Evolutionary conservation across 2,113 vertebrate species (phyloP), one percentile per base, ranked within the genome.

Genomic region (Ploceus nigricollis): DNA sequence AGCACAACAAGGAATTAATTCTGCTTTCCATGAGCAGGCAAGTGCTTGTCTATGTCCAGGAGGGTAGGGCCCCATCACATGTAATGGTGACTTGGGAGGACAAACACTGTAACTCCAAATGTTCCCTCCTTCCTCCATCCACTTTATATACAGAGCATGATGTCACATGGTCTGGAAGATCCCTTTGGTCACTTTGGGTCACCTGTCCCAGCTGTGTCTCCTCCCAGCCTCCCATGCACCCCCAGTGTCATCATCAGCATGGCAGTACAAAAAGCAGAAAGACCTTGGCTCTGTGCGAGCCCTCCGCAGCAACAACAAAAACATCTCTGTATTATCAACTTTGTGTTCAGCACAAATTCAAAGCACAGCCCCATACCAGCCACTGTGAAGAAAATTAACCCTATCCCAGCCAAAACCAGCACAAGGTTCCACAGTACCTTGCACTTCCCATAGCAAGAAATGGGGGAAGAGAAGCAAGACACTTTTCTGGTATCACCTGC

Each of bases 241-340:
- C 27, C 22, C 40, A 12, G 28, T 1, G 9, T 45, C 39, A 18
- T 83, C 57, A 17, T 57, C 27, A 53, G 39, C 0, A 0, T 7
- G 57, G 14, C 17, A 18, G 9, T 14, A 14, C 27, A 44, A 63
- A 44, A 37, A 27, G 13, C 33, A 53, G 48, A 45, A 63, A 37
- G 27, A 3, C 18, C 9, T 63, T 5, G 9, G 12, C 40, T 80
- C 40, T 54, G 33, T 37, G 9, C 2, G 25, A 66, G 33, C 4
- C 33, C 39, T 37, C 47, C 18, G 39, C 27, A 54, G 33, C 17
- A 63, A 6, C 15, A 42, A 31, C 68, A 54, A 18, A 72, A 72
- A 11, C 11, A 45, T 39, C 39, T 63, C 33, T 53, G 33, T 25
- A 21, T 22, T 44, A 45, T 27, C 81, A 63, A 6, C 17, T 14